phyloP scores from a whole-genome alignment of 2,797 vertebrate species.

The Toxotes lorentzi region DNA sequence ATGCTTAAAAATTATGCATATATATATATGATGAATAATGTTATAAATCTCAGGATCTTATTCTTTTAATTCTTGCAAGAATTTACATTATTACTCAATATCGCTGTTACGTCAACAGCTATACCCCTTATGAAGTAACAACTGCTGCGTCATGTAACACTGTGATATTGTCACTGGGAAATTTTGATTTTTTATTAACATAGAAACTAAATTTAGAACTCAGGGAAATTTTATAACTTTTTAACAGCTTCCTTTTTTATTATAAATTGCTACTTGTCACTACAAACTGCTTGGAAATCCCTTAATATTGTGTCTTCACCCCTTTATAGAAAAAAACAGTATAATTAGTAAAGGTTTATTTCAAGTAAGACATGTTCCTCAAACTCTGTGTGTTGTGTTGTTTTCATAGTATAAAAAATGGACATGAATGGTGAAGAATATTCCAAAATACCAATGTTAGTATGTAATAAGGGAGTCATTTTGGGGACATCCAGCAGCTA shows the following conservation, averaged over 20 bases:
- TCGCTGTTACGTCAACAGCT: background rate
- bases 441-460: no score
- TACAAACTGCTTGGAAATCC: background rate
- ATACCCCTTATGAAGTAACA: background rate
- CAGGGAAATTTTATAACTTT: slow-evolving; percentile 12
- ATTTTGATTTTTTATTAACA: slow-evolving; percentile 17
- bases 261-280: background rate
- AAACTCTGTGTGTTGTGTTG: background rate
- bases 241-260: slow-evolving; percentile 26
- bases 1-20: no score
- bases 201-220: background rate
- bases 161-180: slow-evolving; percentile 12
- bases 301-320: background rate
- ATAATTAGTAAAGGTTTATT: background rate
- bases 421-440: background rate
- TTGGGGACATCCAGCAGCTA: background rate
- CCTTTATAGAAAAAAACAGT: background rate
- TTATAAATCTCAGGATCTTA: slow-evolving; percentile 9
- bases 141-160: background rate
- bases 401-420: background rate
- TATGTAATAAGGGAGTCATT: background rate
- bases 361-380: background rate
- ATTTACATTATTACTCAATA: slow-evolving; percentile 61
- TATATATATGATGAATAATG: slow-evolving; percentile 33
- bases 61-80: slow-evolving; percentile 3